Evolutionary conservation across 2,113 vertebrate species (phyloP).

Genomic region (Charina bottae): DNA sequence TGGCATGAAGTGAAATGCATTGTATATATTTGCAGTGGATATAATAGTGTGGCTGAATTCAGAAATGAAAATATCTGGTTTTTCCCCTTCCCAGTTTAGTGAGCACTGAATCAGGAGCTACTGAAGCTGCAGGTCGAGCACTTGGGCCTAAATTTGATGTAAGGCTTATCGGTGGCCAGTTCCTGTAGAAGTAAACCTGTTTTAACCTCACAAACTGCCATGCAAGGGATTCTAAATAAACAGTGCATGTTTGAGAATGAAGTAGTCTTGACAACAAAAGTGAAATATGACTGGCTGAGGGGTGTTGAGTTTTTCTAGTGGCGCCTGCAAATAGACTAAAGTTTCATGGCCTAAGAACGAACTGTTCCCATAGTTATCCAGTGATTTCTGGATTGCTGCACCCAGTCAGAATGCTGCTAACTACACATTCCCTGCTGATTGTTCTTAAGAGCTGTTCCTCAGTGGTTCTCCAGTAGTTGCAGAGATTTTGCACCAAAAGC

Average conservation of each 20-base stretch:
- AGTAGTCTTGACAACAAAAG: conserved; percentile 9
- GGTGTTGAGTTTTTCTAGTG: not conserved
- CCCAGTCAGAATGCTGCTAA: conserved; percentile 3
- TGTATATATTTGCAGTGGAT: not conserved
- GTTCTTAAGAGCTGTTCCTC: not conserved
- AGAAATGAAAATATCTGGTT: not conserved
- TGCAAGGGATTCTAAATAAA: not conserved
- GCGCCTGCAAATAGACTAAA: conserved; percentile 27
- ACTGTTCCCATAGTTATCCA: conserved; percentile 25
- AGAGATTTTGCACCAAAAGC: not conserved
- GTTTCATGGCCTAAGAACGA: conserved; percentile 16
- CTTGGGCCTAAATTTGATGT: not conserved
- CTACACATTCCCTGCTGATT: conserved; percentile 6
- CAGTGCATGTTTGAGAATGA: not conserved
- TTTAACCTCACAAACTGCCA: not conserved
- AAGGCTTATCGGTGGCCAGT: not conserved
- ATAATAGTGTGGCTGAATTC: not conserved
- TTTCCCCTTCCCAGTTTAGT: not conserved
- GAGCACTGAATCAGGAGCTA: not conserved
- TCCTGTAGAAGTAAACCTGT: not conserved
- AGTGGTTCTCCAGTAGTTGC: not conserved
- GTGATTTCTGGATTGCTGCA: conserved; percentile 19
- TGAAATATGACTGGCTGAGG: conserved; percentile 10
- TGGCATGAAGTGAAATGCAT: not conserved
- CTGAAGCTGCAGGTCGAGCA: not conserved